These are phyloP conservation scores for Sinohyriopsis cumingii DNA, from an alignment of 2,888 invertebrate genomes.

Conservation along the genomic window DNA sequence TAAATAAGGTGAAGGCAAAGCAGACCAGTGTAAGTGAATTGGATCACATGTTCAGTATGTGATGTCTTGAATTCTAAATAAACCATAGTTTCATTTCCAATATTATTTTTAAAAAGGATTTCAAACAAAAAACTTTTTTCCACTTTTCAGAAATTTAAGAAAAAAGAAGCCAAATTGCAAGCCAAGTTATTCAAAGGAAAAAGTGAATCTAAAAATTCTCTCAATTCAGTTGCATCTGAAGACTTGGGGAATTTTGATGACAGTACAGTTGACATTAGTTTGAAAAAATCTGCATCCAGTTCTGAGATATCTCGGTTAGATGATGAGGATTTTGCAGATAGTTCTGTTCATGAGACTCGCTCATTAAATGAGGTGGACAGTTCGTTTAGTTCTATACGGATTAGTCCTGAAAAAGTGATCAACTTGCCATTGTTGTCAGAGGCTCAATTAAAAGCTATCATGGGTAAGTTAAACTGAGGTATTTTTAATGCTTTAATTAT, in stretches of 20 bases:
- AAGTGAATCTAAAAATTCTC: constrained; percentile 33
- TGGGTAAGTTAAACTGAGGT: constrained; percentile 51
- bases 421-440: constrained; percentile 67
- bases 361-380: constrained; percentile 59
- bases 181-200: constrained; percentile 21
- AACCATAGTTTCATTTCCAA: too few species aligned
- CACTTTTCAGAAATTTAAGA: constrained; percentile 34
- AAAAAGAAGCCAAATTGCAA: constrained; percentile 29
- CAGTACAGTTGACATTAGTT: constrained; percentile 19
- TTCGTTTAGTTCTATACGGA: constrained; percentile 43
- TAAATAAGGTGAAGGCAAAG: too few species aligned
- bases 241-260: constrained; percentile 52
- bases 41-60: too few species aligned
- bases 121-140: too few species aligned
- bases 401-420: constrained; percentile 64
- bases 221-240: constrained; percentile 43
- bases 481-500: too few species aligned
- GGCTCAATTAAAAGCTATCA: constrained; percentile 69
- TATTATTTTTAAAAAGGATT: too few species aligned
- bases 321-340: constrained; percentile 46
- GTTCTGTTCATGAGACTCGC: constrained; percentile 38
- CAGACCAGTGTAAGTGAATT: too few species aligned
- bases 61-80: too few species aligned
- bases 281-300: constrained; percentile 48
- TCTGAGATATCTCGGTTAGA: constrained; percentile 41